These are phyloP conservation scores for Saturnia japonica DNA, from an alignment of 2,888 invertebrate species.

Conservation along the genomic window DNA sequence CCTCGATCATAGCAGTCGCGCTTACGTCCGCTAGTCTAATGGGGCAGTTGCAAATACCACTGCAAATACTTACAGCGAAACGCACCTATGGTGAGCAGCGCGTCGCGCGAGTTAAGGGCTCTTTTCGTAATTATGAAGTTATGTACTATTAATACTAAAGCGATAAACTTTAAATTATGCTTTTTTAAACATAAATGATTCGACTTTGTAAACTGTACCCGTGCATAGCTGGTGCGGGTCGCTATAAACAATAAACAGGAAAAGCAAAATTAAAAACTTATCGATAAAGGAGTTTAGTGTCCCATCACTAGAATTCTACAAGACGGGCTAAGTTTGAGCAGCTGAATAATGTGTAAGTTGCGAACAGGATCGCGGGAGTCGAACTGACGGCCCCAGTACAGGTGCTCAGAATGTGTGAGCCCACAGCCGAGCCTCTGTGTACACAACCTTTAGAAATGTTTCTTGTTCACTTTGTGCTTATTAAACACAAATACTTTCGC, in stretches of 20 bases:
- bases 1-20: no score
- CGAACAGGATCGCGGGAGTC: neutral
- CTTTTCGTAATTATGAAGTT: no score
- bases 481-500: neutral
- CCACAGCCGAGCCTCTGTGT: neutral
- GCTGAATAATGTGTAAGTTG: slow-evolving; percentile 10
- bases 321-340: neutral
- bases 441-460: slow-evolving; percentile 10
- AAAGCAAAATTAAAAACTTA: neutral
- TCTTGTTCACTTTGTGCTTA: slow-evolving; percentile 4
- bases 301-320: neutral
- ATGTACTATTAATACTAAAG: no score
- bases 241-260: neutral
- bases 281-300: neutral
- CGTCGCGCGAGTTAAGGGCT: no score
- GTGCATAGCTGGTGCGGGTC: no score
- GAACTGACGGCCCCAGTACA: neutral
- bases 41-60: no score
- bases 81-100: no score
- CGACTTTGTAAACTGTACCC: no score
- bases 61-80: no score
- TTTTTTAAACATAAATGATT: no score
- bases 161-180: no score
- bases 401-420: neutral
- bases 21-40: no score